A percentile compares a stretch with the other conserved stretches of the same genome.
phyloP scores from a whole-genome alignment of 2,113 vertebrate species.

The Saccopteryx bilineata region DNA sequence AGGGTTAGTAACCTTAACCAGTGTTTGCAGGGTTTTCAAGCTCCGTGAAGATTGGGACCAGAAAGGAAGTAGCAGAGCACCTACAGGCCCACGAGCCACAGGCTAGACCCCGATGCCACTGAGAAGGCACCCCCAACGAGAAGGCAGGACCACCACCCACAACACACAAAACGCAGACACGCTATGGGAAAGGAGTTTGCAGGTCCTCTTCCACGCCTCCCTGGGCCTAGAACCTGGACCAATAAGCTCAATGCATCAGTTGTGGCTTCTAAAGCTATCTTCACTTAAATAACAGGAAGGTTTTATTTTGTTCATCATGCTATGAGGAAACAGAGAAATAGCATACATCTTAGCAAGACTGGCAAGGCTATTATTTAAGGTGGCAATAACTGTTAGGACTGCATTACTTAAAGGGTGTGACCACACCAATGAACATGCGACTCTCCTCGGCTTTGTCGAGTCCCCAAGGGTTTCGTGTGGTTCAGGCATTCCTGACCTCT shows the following conservation, averaged over 20 bases:
- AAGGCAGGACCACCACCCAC: not conserved
- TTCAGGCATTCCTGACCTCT: accelerated
- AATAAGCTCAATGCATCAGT: not conserved
- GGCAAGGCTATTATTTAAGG: not conserved
- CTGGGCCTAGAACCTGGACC: accelerated
- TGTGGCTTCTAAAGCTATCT: not conserved
- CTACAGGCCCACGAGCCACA: not conserved
- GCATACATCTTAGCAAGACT: not conserved
- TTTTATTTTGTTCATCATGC: not conserved
- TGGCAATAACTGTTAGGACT: not conserved
- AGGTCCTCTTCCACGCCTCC: not conserved
- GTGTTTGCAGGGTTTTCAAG: not conserved
- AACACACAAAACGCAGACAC: not conserved
- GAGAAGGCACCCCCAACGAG: not conserved
- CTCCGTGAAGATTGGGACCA: not conserved
- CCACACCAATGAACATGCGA: not conserved
- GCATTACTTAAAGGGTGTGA: not conserved
- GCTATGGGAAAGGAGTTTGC: not conserved
- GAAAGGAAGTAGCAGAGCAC: not conserved
- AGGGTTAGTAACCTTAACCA: constrained; percentile 3
- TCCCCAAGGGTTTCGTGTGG: accelerated
- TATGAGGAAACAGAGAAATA: not conserved
- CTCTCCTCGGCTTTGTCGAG: not conserved
- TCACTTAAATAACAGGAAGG: not conserved
- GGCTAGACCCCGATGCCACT: not conserved